Evolutionary conservation across 2,113 vertebrate genomes (phyloP).

Genomic region (Cygnus buccinator): DNA sequence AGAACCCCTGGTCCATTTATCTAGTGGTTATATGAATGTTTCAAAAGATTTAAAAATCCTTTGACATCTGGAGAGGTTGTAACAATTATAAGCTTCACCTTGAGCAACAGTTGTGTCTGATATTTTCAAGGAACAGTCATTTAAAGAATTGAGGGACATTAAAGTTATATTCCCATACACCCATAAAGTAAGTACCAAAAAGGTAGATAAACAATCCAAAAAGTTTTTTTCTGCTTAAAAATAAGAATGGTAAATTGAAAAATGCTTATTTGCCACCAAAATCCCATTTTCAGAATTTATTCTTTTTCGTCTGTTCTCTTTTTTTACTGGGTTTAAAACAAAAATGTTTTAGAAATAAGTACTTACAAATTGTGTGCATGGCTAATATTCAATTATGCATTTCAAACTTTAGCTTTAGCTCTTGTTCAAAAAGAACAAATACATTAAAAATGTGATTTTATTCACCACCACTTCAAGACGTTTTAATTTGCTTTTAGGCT

Average conservation of each 20-base stretch:
- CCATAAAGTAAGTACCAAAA: neutral
- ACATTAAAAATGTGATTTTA: neutral
- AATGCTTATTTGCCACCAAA: neutral
- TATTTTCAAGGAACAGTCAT: neutral
- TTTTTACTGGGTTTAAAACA: neutral
- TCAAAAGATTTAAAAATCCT: neutral
- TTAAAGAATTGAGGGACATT: neutral
- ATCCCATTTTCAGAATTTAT: neutral
- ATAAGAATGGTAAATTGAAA: neutral
- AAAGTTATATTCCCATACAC: neutral
- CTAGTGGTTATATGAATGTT: neutral
- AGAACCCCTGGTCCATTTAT: neutral
- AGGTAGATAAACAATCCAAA: neutral
- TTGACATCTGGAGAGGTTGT: neutral
- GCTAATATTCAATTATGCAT: neutral
- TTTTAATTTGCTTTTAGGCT: conserved; percentile 7
- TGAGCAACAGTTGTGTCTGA: neutral
- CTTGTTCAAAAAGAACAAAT: neutral
- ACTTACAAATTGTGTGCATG: neutral
- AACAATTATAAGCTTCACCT: neutral
- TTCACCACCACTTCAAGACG: neutral
- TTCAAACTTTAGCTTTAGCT: neutral
- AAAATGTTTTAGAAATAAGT: neutral
- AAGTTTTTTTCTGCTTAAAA: neutral
- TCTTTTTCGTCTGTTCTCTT: neutral